Base-by-base conservation (phyloP, 1,140 invertebrate species). In the Andrena cerasifolii region DNA sequence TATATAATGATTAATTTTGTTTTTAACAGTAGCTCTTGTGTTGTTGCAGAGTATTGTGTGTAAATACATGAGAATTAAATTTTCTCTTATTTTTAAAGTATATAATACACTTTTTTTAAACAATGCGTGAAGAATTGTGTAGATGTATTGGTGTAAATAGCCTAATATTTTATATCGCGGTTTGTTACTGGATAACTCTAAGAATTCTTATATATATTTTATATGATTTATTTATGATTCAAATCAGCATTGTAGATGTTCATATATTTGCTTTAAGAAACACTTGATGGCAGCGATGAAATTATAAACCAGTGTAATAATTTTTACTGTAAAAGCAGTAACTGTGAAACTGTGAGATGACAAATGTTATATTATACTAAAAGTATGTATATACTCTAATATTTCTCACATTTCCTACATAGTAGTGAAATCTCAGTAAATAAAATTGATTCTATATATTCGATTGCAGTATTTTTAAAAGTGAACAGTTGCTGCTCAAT, bases 401-500 rank as follows among this genome's bases (percentile, higher is more conserved):
- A 53, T 62, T 33, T 47, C 40, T 31, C n/a, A 45, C 28, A 24
- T 47, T 61, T 21, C 56, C 18, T 51, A n/a, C n/a, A n/a, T n/a
- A n/a, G n/a, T n/a, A n/a, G n/a, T n/a, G n/a, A n/a, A n/a, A n/a
- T n/a, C n/a, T n/a, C n/a, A n/a, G n/a, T 61, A 26, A 40, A 63
- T 14, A 31, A 59, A 56, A 21, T 63, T 36, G 56, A 33, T 71
- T 77, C 45, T 68, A 54, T 77, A 56, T 59, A 76, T 59, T 78
- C 65, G 53, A 43, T 59, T 58, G 24, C 65, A 82, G 51, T 82
- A 82, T 82, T 80, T 49, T 68, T 78, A 54, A 36, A 28, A 51
- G 36, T 76, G 65, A 71, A 24, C 58, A 80, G 45, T 80, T 65
- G 28, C 78, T 82, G 72, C 51, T 65, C 49, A 59, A 80, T 71